These are phyloP conservation scores for Neria commutata DNA, from an alignment of 2,888 invertebrate genomes.

Conservation along the genomic window DNA sequence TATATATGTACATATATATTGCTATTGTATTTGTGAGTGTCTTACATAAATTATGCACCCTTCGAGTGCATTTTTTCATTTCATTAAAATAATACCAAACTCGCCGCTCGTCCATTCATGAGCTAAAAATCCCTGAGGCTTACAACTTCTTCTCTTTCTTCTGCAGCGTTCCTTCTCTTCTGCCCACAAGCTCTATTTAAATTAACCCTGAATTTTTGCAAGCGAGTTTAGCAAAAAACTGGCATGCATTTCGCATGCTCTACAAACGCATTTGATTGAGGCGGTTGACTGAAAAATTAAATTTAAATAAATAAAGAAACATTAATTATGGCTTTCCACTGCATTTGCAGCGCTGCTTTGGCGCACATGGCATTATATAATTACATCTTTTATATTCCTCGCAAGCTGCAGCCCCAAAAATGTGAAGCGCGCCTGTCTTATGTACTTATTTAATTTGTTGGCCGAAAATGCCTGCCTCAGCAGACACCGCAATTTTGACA, in stretches of 20 bases:
- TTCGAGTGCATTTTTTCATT: conserved; percentile 1
- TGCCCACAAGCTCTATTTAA: too few relatives aligned
- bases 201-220: too few relatives aligned
- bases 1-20: not conserved
- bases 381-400: too few relatives aligned
- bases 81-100: conserved; percentile 5
- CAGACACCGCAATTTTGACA: conserved; percentile 30
- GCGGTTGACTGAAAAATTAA: conserved; percentile 21
- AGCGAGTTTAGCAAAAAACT: too few relatives aligned
- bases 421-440: too few relatives aligned
- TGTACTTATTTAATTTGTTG: not conserved
- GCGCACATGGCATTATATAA: too few relatives aligned
- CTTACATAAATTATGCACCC: conserved; percentile 11
- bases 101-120: not conserved
- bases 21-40: not conserved
- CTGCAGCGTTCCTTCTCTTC: too few relatives aligned
- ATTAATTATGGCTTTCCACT: too few relatives aligned
- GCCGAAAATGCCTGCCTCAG: conserved; percentile 31
- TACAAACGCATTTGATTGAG: conserved; percentile 18
- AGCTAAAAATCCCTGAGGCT: not conserved
- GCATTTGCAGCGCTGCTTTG: too few relatives aligned
- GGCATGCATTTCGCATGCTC: conserved; percentile 38
- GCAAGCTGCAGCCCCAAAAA: not conserved
- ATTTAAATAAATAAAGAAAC: too few relatives aligned
- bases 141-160: not conserved